phyloP scores from a whole-genome alignment of 1,140 invertebrate genomes.

The Pomacea maculata region DNA sequence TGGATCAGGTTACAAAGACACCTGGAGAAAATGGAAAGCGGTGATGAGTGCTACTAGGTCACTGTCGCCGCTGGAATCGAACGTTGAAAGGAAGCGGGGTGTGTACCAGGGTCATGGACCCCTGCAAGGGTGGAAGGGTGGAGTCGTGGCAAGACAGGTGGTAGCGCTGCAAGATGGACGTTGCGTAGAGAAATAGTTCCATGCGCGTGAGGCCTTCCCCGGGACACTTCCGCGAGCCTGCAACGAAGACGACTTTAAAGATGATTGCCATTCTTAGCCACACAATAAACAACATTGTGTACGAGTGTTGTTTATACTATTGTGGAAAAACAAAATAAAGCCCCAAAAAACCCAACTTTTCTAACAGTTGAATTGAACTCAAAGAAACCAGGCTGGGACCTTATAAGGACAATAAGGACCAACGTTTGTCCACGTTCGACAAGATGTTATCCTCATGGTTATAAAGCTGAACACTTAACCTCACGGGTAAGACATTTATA shows the following conservation, averaged over 20 bases:
- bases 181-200: constrained; percentile 39
- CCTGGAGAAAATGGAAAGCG: too few relatives aligned
- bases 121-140: neutral
- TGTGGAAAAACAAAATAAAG: too few relatives aligned
- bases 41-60: neutral
- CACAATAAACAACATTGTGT: too few relatives aligned
- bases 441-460: too few relatives aligned
- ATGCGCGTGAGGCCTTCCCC: constrained; percentile 36
- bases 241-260: neutral
- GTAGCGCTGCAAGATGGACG: constrained; percentile 35
- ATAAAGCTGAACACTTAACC: too few relatives aligned
- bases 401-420: too few relatives aligned
- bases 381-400: too few relatives aligned
- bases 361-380: too few relatives aligned
- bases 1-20: neutral
- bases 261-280: neutral
- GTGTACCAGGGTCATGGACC: neutral
- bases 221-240: constrained; percentile 31
- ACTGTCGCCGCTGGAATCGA: neutral
- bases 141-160: constrained; percentile 5
- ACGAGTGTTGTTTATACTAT: too few relatives aligned
- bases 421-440: too few relatives aligned
- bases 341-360: too few relatives aligned
- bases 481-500: too few relatives aligned
- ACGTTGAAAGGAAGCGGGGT: neutral